These are phyloP conservation scores for Astyanax mexicanus DNA, from an alignment of 2,797 vertebrate species.

Conservation along the genomic window DNA sequence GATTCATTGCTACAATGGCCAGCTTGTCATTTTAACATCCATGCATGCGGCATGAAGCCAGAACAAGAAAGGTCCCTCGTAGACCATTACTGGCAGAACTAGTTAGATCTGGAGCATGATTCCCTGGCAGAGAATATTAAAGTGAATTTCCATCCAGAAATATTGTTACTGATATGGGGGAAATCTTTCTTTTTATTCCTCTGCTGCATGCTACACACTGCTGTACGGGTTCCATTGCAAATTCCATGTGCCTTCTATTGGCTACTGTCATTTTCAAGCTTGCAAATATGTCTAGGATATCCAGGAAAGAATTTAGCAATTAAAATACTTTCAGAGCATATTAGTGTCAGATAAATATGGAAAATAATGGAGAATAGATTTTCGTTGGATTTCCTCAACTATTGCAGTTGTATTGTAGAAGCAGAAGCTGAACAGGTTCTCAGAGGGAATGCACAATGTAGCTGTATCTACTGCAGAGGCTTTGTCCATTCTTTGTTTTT, in stretches of 20 bases:
- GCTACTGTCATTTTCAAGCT: too few species aligned
- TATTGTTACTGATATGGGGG: neutral
- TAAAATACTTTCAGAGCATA: too few species aligned
- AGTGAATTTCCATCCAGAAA: neutral
- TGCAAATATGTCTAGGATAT: too few species aligned
- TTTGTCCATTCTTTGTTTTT: neutral
- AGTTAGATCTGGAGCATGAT: neutral
- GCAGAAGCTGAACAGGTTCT: conserved; percentile 41
- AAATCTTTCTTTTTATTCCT: neutral
- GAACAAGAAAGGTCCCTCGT: neutral
- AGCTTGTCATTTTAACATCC: conserved; percentile 19
- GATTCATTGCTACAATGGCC: conserved; percentile 8
- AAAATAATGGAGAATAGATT: too few species aligned
- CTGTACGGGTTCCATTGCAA: neutral
- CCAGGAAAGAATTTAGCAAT: too few species aligned
- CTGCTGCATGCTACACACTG: neutral
- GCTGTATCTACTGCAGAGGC: conserved; percentile 2
- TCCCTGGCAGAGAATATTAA: neutral
- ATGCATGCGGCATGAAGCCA: conserved; percentile 3
- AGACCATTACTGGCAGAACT: conserved; percentile 2
- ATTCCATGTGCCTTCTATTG: neutral
- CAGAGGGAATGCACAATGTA: neutral
- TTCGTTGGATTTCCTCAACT: too few species aligned
- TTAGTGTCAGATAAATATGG: too few species aligned
- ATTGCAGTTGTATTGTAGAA: neutral